Evolutionary conservation across 1,140 invertebrate species (phyloP).

Genomic region (Philaenus spumarius): DNA sequence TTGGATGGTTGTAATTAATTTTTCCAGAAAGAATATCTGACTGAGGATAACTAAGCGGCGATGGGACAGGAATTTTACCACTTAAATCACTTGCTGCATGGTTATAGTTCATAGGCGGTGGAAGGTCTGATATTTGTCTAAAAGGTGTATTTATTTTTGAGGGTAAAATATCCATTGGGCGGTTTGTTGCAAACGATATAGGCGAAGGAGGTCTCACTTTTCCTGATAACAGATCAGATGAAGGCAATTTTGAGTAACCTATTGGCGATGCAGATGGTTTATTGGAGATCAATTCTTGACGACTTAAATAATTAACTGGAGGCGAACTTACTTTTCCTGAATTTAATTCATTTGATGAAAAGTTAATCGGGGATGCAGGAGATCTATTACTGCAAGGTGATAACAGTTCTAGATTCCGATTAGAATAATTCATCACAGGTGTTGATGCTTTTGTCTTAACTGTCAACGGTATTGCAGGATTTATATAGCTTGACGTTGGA

Average conservation of each 20-base stretch:
- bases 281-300: conserved; percentile 2
- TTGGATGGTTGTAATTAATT: conserved; percentile 26
- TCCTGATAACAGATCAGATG: background rate
- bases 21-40: conserved; percentile 15
- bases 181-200: conserved; percentile 17
- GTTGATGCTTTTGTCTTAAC: background rate
- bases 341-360: conserved; percentile 5
- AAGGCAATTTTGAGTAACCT: background rate
- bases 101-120: conserved; percentile 19
- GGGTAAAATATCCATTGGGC: conserved; percentile 17
- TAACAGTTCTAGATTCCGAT: conserved; percentile 1
- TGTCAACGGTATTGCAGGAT: background rate
- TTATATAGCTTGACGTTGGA: background rate
- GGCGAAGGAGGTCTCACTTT: background rate
- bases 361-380: conserved; percentile 16
- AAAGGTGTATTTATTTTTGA: conserved; percentile 23
- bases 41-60: conserved; percentile 18
- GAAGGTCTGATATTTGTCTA: conserved; percentile 20
- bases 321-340: background rate
- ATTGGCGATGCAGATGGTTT: background rate
- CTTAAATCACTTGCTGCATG: conserved; percentile 6
- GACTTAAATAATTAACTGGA: conserved; percentile 3
- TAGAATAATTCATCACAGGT: conserved; percentile 14
- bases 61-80: conserved; percentile 21
- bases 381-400: background rate